A percentile compares a stretch with the other conserved stretches of the same genome.
Evolutionary conservation across 1,140 invertebrate genomes (phyloP).

Genomic region (Apocrypta bakeri): DNA sequence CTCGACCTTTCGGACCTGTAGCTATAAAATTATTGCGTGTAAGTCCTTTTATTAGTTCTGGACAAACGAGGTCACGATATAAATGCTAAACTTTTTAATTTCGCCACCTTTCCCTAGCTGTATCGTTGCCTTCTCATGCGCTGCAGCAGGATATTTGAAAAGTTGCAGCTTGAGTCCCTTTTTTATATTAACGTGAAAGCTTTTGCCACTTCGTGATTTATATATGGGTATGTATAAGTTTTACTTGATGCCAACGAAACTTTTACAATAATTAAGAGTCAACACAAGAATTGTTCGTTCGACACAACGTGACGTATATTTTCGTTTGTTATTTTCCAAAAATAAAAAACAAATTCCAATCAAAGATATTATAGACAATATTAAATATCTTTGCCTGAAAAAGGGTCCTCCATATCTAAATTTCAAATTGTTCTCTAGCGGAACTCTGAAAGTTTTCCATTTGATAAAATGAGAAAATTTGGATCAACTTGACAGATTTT

Average conservation of each 20-base stretch:
- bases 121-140: background rate
- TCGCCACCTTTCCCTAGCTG: background rate
- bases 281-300: no score
- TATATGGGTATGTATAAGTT: background rate
- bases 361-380: no score
- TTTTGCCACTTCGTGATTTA: background rate
- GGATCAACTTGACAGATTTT: no score
- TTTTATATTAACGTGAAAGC: background rate
- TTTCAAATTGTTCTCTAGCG: no score
- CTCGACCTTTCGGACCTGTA: background rate
- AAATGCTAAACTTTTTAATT: conserved; percentile 3
- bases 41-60: background rate
- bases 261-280: no score
- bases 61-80: background rate
- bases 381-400: no score
- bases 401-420: no score
- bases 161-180: background rate
- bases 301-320: no score
- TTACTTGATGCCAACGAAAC: background rate
- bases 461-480: no score
- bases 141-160: background rate
- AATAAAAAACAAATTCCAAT: no score
- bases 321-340: no score
- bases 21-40: background rate
- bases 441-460: no score